Percentiles rank a stretch among this genome's conserved stretches.
Conservation (phyloP, 1,140 invertebrate species). For the Drosophila lacteicornis region DNA sequence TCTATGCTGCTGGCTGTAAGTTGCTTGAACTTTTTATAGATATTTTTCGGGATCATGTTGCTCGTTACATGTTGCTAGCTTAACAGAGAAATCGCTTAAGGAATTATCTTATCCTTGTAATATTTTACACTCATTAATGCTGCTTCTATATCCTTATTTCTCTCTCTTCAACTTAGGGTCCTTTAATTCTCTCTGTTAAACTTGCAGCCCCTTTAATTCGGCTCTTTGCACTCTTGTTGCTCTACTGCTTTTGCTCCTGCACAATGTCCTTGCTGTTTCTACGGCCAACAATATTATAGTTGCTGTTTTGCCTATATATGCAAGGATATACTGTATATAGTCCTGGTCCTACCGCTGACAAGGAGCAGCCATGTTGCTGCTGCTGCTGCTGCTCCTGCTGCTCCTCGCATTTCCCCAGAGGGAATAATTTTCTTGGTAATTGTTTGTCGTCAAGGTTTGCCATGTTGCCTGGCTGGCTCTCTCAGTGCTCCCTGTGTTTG, state of each 20-base stretch:
- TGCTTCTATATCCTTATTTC: no score
- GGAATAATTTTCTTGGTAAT: slow-evolving; percentile 51
- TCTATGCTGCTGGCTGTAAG: not conserved
- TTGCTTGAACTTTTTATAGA: not conserved
- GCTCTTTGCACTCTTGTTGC: not conserved
- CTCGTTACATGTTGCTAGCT: not conserved
- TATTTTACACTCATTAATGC: not conserved
- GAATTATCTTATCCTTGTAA: not conserved
- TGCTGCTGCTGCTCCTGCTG: slow-evolving; percentile 1
- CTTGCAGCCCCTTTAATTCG: not conserved
- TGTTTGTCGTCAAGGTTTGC: slow-evolving; percentile 57
- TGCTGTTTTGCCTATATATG: slow-evolving; percentile 24
- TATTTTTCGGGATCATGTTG: not conserved
- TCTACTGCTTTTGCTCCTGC: not conserved
- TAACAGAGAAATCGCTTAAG: not conserved
- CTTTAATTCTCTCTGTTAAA: no score
- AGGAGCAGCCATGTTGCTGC: slow-evolving; percentile 17
- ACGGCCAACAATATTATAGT: slow-evolving; percentile 25
- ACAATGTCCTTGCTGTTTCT: slow-evolving; percentile 32
- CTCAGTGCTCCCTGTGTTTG: slow-evolving; percentile 10
- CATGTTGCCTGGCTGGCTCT: slow-evolving; percentile 7
- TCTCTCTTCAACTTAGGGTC: not conserved
- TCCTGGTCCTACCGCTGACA: slow-evolving; percentile 2
- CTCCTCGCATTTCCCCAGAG: slow-evolving; percentile 14
- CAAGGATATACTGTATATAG: not conserved